Evolutionary conservation across 2,113 vertebrate genomes (phyloP).

Genomic region (Bufo gargarizans): DNA sequence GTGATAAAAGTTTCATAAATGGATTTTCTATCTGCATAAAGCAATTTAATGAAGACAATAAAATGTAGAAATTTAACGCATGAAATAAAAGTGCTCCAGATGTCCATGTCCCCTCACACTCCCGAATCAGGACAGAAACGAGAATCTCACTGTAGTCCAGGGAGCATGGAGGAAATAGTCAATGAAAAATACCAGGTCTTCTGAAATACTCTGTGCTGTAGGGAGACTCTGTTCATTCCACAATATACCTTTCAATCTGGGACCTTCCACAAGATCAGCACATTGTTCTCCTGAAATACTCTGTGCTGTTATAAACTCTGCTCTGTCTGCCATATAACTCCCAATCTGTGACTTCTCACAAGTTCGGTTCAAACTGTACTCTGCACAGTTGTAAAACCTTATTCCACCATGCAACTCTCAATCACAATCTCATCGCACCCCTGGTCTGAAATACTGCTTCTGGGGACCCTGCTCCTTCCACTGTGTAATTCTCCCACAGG

Average conservation of each 20-base stretch:
- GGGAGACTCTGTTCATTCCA: background rate
- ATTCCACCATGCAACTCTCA: too few relatives aligned
- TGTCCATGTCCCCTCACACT: background rate
- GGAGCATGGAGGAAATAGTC: background rate
- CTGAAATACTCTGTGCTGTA: background rate
- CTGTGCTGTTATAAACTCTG: background rate
- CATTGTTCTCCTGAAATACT: background rate
- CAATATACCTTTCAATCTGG: background rate
- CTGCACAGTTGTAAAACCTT: too few relatives aligned
- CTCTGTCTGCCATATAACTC: background rate
- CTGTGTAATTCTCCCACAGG: too few relatives aligned
- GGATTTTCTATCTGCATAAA: background rate
- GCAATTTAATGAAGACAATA: background rate
- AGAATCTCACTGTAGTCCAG: background rate
- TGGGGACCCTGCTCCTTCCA: too few relatives aligned
- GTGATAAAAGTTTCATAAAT: constrained; percentile 6
- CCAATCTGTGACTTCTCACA: too few relatives aligned
- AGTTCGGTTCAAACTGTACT: too few relatives aligned
- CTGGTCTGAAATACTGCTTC: too few relatives aligned
- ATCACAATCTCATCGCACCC: too few relatives aligned
- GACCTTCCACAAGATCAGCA: background rate
- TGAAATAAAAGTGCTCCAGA: background rate
- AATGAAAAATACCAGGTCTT: background rate
- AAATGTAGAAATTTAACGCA: background rate
- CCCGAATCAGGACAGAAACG: background rate